Evolutionary conservation across 2,888 invertebrate genomes (phyloP), one percentile per base, ranked within the genome.

Genomic region (Drosophila hamatofila): DNA sequence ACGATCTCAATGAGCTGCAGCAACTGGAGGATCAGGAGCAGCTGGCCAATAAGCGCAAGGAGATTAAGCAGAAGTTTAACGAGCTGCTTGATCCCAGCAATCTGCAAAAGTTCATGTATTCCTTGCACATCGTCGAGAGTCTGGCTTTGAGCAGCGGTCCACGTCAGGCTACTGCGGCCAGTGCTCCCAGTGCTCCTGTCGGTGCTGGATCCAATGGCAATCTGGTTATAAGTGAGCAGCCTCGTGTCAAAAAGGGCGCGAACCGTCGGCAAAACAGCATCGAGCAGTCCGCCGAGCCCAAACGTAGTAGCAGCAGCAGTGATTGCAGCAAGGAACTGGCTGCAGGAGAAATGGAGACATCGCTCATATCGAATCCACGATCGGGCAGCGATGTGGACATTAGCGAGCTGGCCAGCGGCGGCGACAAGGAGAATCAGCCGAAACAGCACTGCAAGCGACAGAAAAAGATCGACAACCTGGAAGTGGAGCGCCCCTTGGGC

Each of bases 21-120:
- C 80, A 83, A 21, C 62, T 88, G 8, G 80, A 83, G 18, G 62
- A 74, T 18, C 86, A 88, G 59, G 91, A 92, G 37, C 91, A 90
- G n/a, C 72, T 89, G 41, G 85, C 84, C 51, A 80, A 83, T n/a
- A 91, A 91, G 65, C 91, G 88, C n/a, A 93, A 92, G 39, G 85
- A 91, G 30, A 91, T 92, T 35, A 92, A 92, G 62, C 90, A 91
- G 59, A 92, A 91, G 78, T 83, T 97, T 52, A 94, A 95, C 23
- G 96, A 96, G 80, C 93, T 98, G 1, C 94, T 98, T 14, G 97
- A 98, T 93, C 97, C 98, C 0, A 95, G 95, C 33, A 97, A 97
- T 91, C 96, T 98, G 0, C 98, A 98, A 93, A 98, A 98, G 91
- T 95, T 98, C 59, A 98, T 98, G 97, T 98, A 98, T 92, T 97